phyloP scores from a whole-genome alignment of 2,797 vertebrate species.

The Nasua narica region DNA sequence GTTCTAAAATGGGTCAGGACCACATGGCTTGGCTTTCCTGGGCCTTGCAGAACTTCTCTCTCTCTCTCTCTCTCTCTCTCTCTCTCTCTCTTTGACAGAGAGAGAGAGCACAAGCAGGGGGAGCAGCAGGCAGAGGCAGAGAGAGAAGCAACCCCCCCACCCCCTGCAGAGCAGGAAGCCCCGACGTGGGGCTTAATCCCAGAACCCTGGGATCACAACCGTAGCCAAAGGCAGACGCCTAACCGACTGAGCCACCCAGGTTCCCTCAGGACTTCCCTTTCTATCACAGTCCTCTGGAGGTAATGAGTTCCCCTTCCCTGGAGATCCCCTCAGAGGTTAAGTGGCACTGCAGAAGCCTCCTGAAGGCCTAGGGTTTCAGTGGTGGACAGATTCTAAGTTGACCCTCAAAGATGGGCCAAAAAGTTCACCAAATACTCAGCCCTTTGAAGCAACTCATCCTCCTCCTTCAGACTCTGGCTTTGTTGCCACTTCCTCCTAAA shows the following conservation, averaged over 20 bases:
- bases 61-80: neutral
- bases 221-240: no score
- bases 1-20: conserved; percentile 16
- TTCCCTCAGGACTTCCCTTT: neutral
- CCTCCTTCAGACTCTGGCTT: neutral
- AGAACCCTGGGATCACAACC: no score
- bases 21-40: neutral
- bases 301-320: neutral
- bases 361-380: neutral
- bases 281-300: neutral
- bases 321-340: neutral
- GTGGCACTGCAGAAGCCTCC: neutral
- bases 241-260: no score
- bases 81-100: no score
- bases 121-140: no score
- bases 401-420: neutral
- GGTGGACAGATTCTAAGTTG: neutral
- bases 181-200: no score
- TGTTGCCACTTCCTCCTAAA: neutral
- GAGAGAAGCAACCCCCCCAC: no score
- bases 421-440: neutral
- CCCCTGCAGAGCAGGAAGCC: no score
- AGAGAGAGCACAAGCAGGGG: no score
- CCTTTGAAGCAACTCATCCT: neutral
- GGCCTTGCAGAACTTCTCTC: neutral